These are phyloP conservation scores for Falco novaeseelandiae DNA, from an alignment of 2,797 vertebrate genomes.

Conservation along the genomic window DNA sequence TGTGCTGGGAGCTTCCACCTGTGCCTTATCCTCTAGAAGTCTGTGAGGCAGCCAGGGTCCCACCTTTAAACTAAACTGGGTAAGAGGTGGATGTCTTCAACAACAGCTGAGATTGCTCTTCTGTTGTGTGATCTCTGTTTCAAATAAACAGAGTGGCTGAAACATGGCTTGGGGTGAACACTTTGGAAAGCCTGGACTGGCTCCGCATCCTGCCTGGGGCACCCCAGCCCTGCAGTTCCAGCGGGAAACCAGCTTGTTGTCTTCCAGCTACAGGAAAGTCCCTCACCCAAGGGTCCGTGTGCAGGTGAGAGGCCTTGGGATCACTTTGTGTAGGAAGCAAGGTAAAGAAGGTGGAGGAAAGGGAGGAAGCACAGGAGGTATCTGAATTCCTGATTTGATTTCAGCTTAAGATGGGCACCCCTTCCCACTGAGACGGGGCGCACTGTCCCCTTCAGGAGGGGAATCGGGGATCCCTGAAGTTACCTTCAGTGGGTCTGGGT, in stretches of 20 bases:
- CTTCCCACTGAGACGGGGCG: not conserved
- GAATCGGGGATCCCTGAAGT: not conserved
- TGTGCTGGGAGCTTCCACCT: not conserved
- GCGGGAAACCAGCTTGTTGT: not conserved
- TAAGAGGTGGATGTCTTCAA: not conserved
- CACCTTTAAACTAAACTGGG: not conserved
- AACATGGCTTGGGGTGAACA: not conserved
- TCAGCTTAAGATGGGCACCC: not conserved
- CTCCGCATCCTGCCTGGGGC: not conserved
- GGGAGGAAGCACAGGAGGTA: not conserved
- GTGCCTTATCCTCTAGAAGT: not conserved
- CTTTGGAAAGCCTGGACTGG: not conserved
- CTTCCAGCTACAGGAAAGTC: not conserved
- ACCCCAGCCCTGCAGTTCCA: not conserved
- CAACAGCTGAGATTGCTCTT: not conserved
- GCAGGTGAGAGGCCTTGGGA: not conserved
- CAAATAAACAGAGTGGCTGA: not conserved
- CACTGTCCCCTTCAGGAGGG: not conserved
- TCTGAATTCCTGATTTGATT: not conserved
- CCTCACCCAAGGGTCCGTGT: not conserved
- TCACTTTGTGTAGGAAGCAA: not conserved
- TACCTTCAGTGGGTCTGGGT: not conserved
- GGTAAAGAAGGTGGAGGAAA: not conserved
- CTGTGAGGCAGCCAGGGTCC: not conserved
- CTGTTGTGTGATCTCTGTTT: not conserved